A percentile compares a stretch with the other conserved stretches of the same genome.
Conservation (phyloP, 2,113 vertebrate species). For the Dissostichus mawsoni region DNA sequence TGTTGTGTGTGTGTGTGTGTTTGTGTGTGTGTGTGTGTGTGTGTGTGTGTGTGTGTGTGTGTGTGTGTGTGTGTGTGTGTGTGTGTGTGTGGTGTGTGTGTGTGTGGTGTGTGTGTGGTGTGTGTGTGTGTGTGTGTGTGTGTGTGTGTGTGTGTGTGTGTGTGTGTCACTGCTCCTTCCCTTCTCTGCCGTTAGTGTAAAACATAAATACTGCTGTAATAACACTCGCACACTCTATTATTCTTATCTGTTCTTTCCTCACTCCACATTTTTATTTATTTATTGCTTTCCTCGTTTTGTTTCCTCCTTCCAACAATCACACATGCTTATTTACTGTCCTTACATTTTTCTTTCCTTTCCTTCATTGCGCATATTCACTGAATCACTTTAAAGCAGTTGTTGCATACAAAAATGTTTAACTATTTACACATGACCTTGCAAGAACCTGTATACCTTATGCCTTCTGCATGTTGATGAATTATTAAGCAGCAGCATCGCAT, state of each 20-base stretch:
- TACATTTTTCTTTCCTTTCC: background rate
- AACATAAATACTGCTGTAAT: conserved; percentile 31
- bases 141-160: conserved; percentile 1
- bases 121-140: conserved; percentile 13
- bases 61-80: background rate
- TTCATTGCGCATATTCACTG: background rate
- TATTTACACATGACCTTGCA: conserved; percentile 41
- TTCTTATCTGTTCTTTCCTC: background rate
- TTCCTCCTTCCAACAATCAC: background rate
- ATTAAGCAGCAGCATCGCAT: conserved; percentile 35
- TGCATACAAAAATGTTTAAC: conserved; percentile 31
- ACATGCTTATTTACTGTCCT: background rate
- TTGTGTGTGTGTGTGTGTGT: conserved; percentile 1
- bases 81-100: background rate
- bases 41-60: background rate
- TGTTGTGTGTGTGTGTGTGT: conserved; percentile 2
- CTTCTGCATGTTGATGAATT: conserved; percentile 21
- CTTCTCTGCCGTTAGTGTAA: conserved; percentile 1
- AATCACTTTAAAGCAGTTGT: conserved; percentile 29
- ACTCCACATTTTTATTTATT: background rate
- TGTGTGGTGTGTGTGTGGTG: background rate
- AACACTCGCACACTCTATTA: background rate
- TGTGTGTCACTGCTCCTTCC: background rate
- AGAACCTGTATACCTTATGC: conserved; percentile 40
- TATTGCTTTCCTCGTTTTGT: background rate